Evolutionary conservation across 2,113 vertebrate genomes (phyloP), one percentile per base, ranked within the genome.

Genomic region (Myxocyprinus asiaticus): DNA sequence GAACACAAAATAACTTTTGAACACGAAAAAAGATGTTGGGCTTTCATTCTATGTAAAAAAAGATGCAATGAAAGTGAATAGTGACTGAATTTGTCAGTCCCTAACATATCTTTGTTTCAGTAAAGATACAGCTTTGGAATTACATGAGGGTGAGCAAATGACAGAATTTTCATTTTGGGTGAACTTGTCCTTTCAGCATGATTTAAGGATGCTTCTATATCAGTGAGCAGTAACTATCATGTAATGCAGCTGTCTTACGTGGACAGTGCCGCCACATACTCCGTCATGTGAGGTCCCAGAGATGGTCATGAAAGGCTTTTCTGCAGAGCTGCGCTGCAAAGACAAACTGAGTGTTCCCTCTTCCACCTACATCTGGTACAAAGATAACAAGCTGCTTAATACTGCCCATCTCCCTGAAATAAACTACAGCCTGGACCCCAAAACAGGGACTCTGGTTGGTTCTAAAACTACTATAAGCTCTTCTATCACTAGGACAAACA

Each of bases 341-440:
- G 96, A 98, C 81, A 93, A 90, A 17, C 92, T 95, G 82, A 97
- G 95, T 0, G 91, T 93, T 1, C 96, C 96, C 15, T 92, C 96
- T 0, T 93, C 96, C 12, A 91, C 92, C 15, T 98, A 98, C 89
- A 92, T 86, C 22, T 98, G 97, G 96, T 98, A 94, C 91, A 97
- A 95, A 89, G 94, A 97, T 33, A 96, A 95, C 68, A 77, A 89
- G 74, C 87, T 85, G 9, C 89, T 98, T 82, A 82, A 82, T 2
- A 88, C 88, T 15, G 66, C 44, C 58, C 65, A 42, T 15, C 87
- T 86, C 4, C 83, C 72, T 45, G 90, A 95, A 50, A 70, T 89
- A 9, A 89, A 93, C 1, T 98, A 95, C 86, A 94, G 87, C 76
- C 71, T 97, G 63, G 95, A 98, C 88, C 81, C 83, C 4, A 92